These are phyloP conservation scores for Agrypnia vestita DNA, from an alignment of 1,140 invertebrate species.

Conservation along the genomic window DNA sequence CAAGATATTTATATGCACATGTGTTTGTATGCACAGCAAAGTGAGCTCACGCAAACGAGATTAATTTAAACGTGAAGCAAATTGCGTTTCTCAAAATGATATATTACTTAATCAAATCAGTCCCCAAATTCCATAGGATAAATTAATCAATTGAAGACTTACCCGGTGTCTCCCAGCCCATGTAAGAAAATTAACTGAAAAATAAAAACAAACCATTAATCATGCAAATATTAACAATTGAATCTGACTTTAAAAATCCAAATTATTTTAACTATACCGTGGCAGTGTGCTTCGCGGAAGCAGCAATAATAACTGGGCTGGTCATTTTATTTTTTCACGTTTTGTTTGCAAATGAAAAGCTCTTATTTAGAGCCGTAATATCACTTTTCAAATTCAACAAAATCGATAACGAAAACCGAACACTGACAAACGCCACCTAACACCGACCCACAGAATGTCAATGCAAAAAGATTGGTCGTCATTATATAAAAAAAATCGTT, in stretches of 20 bases:
- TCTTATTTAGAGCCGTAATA: conserved; percentile 32
- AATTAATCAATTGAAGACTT: conserved; percentile 61
- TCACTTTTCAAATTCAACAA: conserved; percentile 49
- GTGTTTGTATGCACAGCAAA: no score
- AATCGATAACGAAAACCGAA: conserved; percentile 51
- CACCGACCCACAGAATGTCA: conserved; percentile 5
- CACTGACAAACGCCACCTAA: conserved; percentile 50
- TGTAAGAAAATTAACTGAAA: conserved; percentile 82
- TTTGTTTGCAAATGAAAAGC: background rate
- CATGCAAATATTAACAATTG: conserved; percentile 15
- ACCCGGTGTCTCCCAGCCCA: conserved; percentile 81
- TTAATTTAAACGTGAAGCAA: no score
- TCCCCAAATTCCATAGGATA: background rate
- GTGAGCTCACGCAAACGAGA: no score
- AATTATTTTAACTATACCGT: conserved; percentile 74
- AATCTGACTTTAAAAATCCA: background rate
- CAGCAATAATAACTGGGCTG: conserved; percentile 83
- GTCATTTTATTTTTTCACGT: conserved; percentile 57
- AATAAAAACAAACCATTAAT: conserved; percentile 59
- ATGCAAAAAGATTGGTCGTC: conserved; percentile 5
- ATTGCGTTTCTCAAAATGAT: no score
- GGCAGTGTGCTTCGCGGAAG: conserved; percentile 84
- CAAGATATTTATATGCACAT: background rate
- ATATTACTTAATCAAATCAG: no score
- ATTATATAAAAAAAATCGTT: background rate